Conservation (phyloP, 2,113 vertebrate genomes). For the Odontophorus gujanensis region DNA sequence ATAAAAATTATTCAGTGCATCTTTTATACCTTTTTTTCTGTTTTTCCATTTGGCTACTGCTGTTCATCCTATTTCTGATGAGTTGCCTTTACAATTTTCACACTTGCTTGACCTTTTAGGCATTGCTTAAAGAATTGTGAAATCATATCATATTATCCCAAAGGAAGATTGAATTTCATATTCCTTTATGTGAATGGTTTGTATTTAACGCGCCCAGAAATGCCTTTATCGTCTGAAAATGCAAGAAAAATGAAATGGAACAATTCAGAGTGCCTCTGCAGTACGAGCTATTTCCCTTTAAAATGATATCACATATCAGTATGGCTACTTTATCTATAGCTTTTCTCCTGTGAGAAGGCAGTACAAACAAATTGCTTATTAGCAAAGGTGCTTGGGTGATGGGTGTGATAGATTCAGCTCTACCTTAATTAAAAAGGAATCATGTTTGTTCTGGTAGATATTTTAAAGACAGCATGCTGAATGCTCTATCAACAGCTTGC, state of each 20-base stretch:
- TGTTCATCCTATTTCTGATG: slow-evolving; percentile 22
- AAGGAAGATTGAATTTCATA: slow-evolving; percentile 20
- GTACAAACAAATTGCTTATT: background rate
- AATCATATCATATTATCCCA: background rate
- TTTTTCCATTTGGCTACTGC: slow-evolving; percentile 5
- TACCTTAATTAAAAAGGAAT: background rate
- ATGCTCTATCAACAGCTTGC: background rate
- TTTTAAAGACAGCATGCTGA: background rate
- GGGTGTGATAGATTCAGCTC: background rate
- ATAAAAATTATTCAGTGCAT: background rate
- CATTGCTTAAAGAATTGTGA: slow-evolving; percentile 32
- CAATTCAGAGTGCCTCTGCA: background rate
- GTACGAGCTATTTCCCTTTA: background rate
- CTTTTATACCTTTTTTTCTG: background rate
- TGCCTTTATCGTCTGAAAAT: slow-evolving; percentile 14
- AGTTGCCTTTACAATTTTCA: slow-evolving; percentile 18
- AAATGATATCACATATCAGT: background rate
- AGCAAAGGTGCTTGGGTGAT: background rate
- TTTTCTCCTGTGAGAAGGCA: background rate
- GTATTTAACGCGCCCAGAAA: slow-evolving; percentile 1
- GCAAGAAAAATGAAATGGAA: slow-evolving; percentile 34
- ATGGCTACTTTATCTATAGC: background rate
- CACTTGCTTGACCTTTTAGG: slow-evolving; percentile 13
- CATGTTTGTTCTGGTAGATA: background rate
- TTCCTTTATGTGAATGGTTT: background rate